Base-by-base conservation (phyloP, 2,797 vertebrate species). In the Heliangelus exortis region DNA sequence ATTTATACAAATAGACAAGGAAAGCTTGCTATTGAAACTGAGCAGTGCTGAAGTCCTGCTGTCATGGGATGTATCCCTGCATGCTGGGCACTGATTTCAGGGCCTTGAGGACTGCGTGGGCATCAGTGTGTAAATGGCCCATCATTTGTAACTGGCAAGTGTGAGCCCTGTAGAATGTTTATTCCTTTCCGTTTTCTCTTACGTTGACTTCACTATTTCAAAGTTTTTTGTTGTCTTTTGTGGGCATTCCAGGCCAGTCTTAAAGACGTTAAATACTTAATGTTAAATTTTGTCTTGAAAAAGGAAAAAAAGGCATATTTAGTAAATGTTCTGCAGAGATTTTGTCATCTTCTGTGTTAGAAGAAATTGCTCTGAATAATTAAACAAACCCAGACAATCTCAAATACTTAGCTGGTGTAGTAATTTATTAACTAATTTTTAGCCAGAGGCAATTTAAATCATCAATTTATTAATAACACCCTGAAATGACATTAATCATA, bases 361-460 rank as follows among this genome's bases (percentile, higher is more conserved):
- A 61, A 71, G 15, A 89, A 87, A 80, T 58, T 71, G 13, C 28
- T 62, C 16, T 29, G 21, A 69, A 29, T 25, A 15, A 57, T 89
- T 79, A 67, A 91, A 57, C 33, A 75, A 84, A 76, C 55, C 16
- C 41, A 90, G 59, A 54, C 62, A 50, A 29, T 75, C 47, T 91
- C 68, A 61, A 72, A 74, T 79, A 67, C 57, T 72, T 69, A 34
- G 28, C 55, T 63, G 12, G 3, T 59, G 10, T 59, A 50, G 23
- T 87, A 93, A 94, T 20, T 91, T 65, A 58, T 4, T 59, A 51
- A 43, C 61, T 89, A 39, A 59, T 80, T 88, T 92, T 90, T 88
- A 92, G 57, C 66, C 39, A 87, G 55, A 86, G 73, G 76, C 65
- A 84, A 91, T 47, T 76, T 81, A 84, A 93, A 57, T 62, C 7